These are phyloP conservation scores for Lasioglossum baleicum DNA, from an alignment of 1,140 invertebrate species.

Conservation along the genomic window DNA sequence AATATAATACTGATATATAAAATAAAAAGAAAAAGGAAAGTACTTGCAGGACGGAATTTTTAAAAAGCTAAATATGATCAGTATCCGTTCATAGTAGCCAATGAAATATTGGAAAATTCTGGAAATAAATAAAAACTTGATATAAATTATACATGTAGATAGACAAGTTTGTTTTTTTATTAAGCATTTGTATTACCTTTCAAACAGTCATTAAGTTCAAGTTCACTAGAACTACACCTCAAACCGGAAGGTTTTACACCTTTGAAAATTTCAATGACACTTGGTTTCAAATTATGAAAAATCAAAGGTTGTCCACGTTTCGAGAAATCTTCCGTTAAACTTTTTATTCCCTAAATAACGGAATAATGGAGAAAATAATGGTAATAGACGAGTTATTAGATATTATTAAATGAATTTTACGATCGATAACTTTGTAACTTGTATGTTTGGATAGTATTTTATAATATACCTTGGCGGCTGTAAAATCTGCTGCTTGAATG, in stretches of 20 bases:
- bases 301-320: slow-evolving; percentile 86
- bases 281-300: slow-evolving; percentile 88
- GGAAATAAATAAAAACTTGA: too few species aligned
- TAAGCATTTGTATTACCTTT: slow-evolving; percentile 77
- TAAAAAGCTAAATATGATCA: slow-evolving; percentile 15
- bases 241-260: slow-evolving; percentile 86
- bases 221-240: slow-evolving; percentile 83
- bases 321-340: slow-evolving; percentile 87
- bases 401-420: too few species aligned
- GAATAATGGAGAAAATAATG: too few species aligned
- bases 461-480: slow-evolving; percentile 84
- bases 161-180: not conserved
- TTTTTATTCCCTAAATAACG: slow-evolving; percentile 83
- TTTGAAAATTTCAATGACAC: slow-evolving; percentile 85
- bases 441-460: not conserved
- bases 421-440: too few species aligned
- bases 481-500: slow-evolving; percentile 89
- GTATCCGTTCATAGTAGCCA: slow-evolving; percentile 44
- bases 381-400: too few species aligned
- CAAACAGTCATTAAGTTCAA: slow-evolving; percentile 83
- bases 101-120: slow-evolving; percentile 51
- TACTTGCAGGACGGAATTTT: slow-evolving; percentile 2
- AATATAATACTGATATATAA: slow-evolving; percentile 54
- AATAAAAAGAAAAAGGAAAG: slow-evolving; percentile 12
- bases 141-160: too few species aligned